phyloP scores from a whole-genome alignment of 2,888 invertebrate species.

The Homarus gammarus region DNA sequence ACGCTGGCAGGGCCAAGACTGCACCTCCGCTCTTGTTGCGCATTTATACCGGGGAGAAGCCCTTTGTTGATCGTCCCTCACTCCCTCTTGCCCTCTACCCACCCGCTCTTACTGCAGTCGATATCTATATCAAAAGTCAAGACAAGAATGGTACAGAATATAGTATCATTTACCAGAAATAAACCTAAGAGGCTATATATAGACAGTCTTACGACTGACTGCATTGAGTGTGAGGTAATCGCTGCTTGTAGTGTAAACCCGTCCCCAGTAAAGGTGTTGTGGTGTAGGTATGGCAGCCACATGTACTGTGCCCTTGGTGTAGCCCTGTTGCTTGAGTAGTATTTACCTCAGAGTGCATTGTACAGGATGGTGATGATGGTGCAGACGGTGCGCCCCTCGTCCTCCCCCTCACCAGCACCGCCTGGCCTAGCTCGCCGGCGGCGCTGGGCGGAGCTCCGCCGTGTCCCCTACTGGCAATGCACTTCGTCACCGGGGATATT shows the following conservation, averaged over 20 bases:
- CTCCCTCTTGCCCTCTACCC: not conserved
- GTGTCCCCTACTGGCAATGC: conserved; percentile 57
- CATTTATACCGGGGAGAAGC: not conserved
- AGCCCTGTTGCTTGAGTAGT: not conserved
- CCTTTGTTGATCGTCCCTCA: not conserved
- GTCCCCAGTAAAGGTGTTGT: no score
- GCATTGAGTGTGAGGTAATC: no score
- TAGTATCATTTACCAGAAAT: not conserved
- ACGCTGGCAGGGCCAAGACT: not conserved
- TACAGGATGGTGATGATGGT: conserved; percentile 40
- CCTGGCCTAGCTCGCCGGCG: conserved; percentile 38
- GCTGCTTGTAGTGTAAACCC: no score
- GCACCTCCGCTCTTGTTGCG: not conserved
- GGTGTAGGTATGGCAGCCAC: no score
- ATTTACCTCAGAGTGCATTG: conserved; percentile 46
- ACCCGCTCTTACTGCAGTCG: not conserved
- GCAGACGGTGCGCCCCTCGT: conserved; percentile 12
- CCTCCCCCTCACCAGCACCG: conserved; percentile 47
- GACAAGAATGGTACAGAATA: not conserved
- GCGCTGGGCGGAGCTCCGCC: conserved; percentile 59
- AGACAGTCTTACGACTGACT: no score
- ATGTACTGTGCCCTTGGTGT: not conserved
- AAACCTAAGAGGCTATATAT: not conserved
- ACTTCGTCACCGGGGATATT: conserved; percentile 65
- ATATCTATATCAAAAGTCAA: not conserved